Evolutionary conservation across 2,888 invertebrate genomes (phyloP), one percentile per base, ranked within the genome.

Genomic region (Anoncus sp.): DNA sequence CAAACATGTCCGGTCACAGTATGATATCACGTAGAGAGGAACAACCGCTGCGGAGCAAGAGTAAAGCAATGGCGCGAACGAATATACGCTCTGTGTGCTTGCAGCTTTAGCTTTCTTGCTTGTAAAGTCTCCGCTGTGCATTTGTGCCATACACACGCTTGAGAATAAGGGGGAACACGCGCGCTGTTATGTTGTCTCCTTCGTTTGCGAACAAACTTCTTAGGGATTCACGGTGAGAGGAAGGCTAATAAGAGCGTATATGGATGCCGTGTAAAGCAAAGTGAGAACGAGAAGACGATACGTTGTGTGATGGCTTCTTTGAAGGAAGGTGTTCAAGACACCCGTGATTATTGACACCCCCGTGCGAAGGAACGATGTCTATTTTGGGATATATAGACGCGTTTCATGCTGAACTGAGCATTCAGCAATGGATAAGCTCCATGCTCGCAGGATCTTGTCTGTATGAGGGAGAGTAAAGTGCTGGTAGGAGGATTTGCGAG

Each of bases 1-100:
- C 77, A 76, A 85, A 75, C 79, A 79, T 85, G 85, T 85, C 72
- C 62, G 49, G 43, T 66, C 75, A 24, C 81, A 74, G 75, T 81
- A 20, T 57, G 71, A 67, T 63, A 59, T 43, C 79, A 24, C 55
- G 6, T 31, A 24, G 43, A 20, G n/a, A 53, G 35, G 22, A 35
- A 59, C 49, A 12, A 49, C n/a, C n/a, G n/a, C n/a, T n/a, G 20
- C 16, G 59, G 35, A 38, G 35, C 20, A 35, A 27, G 20, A 45
- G 31, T 55, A 14, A 12, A 43, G 62, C 24, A 47, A 63, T 31
- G 31, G 31, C 27, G 57, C 55, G 69, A 67, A 45, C 55, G 27
- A 62, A 51, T 53, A 20, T 22, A 51, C 49, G 20, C 38, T 45
- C 49, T 24, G 27, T 9, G 9, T 27, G 59, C 2, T 43, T 51